Base-by-base conservation (phyloP, 1,140 invertebrate species). In the Hyles vespertilio region DNA sequence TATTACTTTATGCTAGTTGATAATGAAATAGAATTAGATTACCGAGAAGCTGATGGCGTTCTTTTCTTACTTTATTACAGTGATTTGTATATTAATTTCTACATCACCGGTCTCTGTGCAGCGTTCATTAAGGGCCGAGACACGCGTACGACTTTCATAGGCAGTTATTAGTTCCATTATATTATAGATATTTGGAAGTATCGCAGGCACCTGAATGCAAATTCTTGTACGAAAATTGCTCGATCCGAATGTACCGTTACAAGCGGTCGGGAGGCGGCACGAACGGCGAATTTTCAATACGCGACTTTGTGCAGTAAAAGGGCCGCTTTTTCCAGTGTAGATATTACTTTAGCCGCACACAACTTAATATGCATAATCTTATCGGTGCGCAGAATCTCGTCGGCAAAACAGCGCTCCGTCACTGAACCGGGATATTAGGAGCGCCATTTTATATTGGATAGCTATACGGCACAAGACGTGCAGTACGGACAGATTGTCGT, bases 311-410 rank as follows among this genome's bases (percentile, higher is more conserved):
- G 52, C 61, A 52, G 52, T 65, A 69, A 71, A 75, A 65, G 65
- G 48, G 60, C 72, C 71, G 77, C 74, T 83, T 81, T 81, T 81
- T 72, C 71, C 79, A 74, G 73, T 84, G 80, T 86, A 84, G 81
- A 86, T 79, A 85, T 85, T 83, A 86, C 76, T 81, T 86, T 81
- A 79, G 80, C 77, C 68, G 74, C 71, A 80, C 79, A 82, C 82
- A 84, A 87, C 77, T 86, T 89, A 89, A 89, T 89, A 89, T 89
- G 84, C 86, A 89, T 89, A 89, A 89, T 89, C 81, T 89, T 89
- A 89, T 89, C 86, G 79, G 65, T 61, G 76, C 66, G 79, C 84
- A 77, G 74, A 84, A 89, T 89, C 86, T 87, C 74, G 76, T 69
- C 71, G 72, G 81, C 74, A 72, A 81, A 86, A 81, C 77, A 73